These are phyloP conservation scores for Lypha dubia DNA, from an alignment of 2,888 invertebrate genomes.

Conservation along the genomic window DNA sequence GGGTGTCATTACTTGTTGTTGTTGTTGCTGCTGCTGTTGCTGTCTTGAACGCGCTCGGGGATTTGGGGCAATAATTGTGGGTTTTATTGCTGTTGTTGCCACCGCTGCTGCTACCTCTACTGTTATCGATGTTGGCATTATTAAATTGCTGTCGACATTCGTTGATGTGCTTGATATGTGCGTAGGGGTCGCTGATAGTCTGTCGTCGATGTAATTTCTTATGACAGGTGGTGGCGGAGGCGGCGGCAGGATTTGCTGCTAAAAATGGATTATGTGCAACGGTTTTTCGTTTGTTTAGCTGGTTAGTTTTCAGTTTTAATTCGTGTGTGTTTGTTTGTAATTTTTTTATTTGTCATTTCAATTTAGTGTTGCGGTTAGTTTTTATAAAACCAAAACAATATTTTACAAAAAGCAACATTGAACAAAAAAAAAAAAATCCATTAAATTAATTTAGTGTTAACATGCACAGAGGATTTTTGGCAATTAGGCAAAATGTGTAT, in stretches of 20 bases:
- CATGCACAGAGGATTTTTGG: conserved; percentile 48
- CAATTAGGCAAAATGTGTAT: conserved; percentile 9
- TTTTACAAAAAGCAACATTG: conserved; percentile 55
- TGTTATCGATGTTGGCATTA: conserved; percentile 55
- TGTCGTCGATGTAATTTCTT: conserved; percentile 80
- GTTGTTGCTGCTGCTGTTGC: conserved; percentile 69
- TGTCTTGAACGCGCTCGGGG: conserved; percentile 76
- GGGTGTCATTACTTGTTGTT: conserved; percentile 68
- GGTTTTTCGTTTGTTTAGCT: conserved; percentile 69
- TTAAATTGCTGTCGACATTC: conserved; percentile 72
- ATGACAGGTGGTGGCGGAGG: conserved; percentile 75
- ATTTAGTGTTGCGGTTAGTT: conserved; percentile 65
- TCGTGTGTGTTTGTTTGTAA: conserved; percentile 77
- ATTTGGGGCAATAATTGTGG: conserved; percentile 76
- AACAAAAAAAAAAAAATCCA: conserved; percentile 46
- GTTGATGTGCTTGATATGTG: conserved; percentile 78
- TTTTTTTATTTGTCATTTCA: conserved; percentile 68
- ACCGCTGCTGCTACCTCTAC: conserved; percentile 55
- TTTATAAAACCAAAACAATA: conserved; percentile 58
- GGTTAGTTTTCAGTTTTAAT: conserved; percentile 73
- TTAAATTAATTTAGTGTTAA: conserved; percentile 59
- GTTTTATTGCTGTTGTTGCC: conserved; percentile 62
- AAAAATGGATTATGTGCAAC: conserved; percentile 82
- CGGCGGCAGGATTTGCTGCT: conserved; percentile 78
- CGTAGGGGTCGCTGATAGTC: conserved; percentile 81